Base-by-base conservation (phyloP, 2,113 vertebrate species). In the Anthoscopus minutus region DNA sequence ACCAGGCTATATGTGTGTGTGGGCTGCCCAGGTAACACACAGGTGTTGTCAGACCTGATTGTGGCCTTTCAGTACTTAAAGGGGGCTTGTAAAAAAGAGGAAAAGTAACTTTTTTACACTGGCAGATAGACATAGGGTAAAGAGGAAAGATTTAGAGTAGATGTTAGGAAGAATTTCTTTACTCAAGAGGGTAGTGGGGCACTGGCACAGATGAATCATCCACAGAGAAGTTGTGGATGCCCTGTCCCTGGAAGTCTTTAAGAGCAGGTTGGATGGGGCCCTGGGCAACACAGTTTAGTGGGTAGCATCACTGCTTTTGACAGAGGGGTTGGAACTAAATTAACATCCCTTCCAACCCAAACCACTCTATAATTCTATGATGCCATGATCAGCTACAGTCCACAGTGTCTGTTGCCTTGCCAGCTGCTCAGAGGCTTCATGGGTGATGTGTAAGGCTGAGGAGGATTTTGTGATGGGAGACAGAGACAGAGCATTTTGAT, bases 1-100 rank as follows among this genome's bases (percentile, higher is more conserved):
- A 30, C 35, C 27, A 35, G 72, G 7, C 25, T 37, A 19, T 1
- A 1, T 2, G 1, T 11, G 21, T 30, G 22, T 40, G 31, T 28
- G 42, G n/a, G 13, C 47, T 84, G 47, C 70, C 73, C 35, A 7
- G 60, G 50, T 50, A 40, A 4, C 27, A 37, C 31, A 38, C 18
- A 21, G n/a, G 6, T 44, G 6, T 66, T 23, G 20, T 1, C 47
- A 24, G 28, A 27, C 47, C 40, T 54, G 25, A 27, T 20, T 33
- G 30, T 27, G 25, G 12, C 30, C 25, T 76, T 42, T 37, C 18
- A 33, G 47, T 48, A 42, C 25, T 76, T 61, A 35, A 61, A 83
- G 30, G 7, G 12, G 10, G 4, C 76, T 50, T 50, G 11, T 13
- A 23, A 33, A 69, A 47, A 61, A 54, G 40, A 22, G 10, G 24